Base-by-base conservation (phyloP, 2,797 vertebrate genomes). In the Spheniscus humboldti region DNA sequence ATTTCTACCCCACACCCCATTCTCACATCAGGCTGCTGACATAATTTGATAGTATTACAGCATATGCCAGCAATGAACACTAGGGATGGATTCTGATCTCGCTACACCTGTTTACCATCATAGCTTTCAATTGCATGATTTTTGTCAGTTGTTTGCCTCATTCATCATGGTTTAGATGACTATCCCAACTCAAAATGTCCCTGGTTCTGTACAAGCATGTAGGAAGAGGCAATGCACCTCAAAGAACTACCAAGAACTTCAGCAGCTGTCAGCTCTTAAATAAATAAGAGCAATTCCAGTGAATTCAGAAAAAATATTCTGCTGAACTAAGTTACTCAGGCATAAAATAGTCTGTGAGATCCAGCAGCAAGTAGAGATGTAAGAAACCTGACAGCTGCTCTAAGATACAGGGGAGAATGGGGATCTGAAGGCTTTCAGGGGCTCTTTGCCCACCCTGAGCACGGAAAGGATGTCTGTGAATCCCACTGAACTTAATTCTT, bases 21-120 rank as follows among this genome's bases (percentile, higher is more conserved):
- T 96, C 96, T 95, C 96, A 95, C 97, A 96, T 97, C 91, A 95
- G 93, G 96, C 94, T 97, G 86, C 88, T 91, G 94, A 69, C 96
- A 96, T 94, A 91, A 96, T 97, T 95, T 91, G 91, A 77, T 90
- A 31, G 73, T 69, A 71, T 95, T 94, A 56, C 13, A 94, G 71
- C 92, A 86, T 95, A 95, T 95, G 95, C 86, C 88, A 92, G 92
- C 74, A 86, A 88, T 56, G 85, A 94, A 86, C 89, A 64, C 55
- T 27, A 57, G 87, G 79, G 69, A 91, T 66, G 86, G 55, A 95
- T 95, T 94, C 95, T 88, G 89, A 86, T 96, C 95, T 86, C 73
- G 31, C 67, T 35, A 88, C 76, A 86, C 94, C 92, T 90, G 91
- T 56, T 91, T 92, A 91, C 84, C 86, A 69, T 30, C 0, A 15